A percentile compares a stretch with the other conserved stretches of the same genome.
Evolutionary conservation across 2,113 vertebrate genomes (phyloP).

Genomic region (Perca schrenkii): DNA sequence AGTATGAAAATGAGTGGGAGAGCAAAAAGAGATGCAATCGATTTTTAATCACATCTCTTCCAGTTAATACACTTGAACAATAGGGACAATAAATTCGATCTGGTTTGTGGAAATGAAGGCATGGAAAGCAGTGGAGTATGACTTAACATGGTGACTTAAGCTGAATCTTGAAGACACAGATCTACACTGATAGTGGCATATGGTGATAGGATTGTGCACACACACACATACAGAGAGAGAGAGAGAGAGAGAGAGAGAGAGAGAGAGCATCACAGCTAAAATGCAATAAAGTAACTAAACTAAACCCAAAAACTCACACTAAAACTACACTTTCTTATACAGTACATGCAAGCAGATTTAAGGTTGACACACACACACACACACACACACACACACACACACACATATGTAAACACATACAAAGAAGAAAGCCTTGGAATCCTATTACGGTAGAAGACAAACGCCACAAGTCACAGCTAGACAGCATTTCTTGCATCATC

Average conservation of each 20-base stretch:
- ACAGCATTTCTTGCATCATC: constrained; percentile 49
- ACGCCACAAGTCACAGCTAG: constrained; percentile 41
- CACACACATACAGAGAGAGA: not conserved
- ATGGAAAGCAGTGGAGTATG: constrained; percentile 43
- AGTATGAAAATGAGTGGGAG: constrained; percentile 64
- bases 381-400: not conserved
- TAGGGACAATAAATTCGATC: constrained; percentile 65
- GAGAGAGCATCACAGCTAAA: not conserved
- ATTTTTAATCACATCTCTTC: constrained; percentile 73
- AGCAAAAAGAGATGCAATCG: constrained; percentile 67
- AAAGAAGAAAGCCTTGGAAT: constrained; percentile 50
- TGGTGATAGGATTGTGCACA: constrained; percentile 3
- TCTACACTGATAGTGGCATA: constrained; percentile 19
- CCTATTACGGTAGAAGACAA: constrained; percentile 49
- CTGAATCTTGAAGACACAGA: constrained; percentile 47
- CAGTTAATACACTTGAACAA: constrained; percentile 72
- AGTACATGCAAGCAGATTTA: not conserved
- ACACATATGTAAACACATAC: constrained; percentile 11
- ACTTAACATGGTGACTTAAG: constrained; percentile 50
- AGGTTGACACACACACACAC: constrained; percentile 4
- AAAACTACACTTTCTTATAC: not conserved
- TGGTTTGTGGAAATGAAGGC: constrained; percentile 60
- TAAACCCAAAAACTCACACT: not conserved
- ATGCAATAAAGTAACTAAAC: not conserved
- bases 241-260: no score